Conservation (phyloP, 2,113 vertebrate genomes). For the Hippocampus abdominalis region DNA sequence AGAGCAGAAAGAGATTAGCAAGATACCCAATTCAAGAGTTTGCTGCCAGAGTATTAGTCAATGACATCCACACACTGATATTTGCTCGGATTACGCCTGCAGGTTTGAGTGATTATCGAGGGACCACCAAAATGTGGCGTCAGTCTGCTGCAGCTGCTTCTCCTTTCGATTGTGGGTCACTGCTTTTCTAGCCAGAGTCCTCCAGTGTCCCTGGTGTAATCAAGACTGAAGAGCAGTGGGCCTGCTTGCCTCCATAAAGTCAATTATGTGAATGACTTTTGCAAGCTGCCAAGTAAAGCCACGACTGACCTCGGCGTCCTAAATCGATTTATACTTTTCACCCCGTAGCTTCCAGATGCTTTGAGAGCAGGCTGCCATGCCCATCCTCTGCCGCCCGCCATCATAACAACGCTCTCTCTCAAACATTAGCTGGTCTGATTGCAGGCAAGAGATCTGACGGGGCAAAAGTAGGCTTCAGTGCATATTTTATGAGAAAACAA, state of each 20-base stretch:
- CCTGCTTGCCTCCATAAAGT: conserved; percentile 34
- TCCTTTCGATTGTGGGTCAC: conserved; percentile 29
- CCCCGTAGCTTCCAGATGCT: conserved; percentile 1
- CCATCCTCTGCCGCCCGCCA: conserved; percentile 10
- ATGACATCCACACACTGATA: conserved; percentile 27
- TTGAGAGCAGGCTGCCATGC: conserved; percentile 16
- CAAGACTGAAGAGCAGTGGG: background rate
- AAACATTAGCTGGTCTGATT: conserved; percentile 13
- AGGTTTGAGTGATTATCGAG: conserved; percentile 46
- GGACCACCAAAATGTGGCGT: conserved; percentile 47
- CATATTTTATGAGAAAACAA: conserved; percentile 49
- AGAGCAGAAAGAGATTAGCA: conserved; percentile 48
- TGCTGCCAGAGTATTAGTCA: conserved; percentile 50
- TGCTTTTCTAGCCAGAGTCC: conserved; percentile 30
- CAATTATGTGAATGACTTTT: conserved; percentile 19
- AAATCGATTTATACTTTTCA: conserved; percentile 6
- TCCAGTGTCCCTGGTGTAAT: conserved; percentile 30
- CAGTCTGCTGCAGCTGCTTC: conserved; percentile 29
- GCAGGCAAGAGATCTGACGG: conserved; percentile 8
- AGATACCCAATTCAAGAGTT: conserved; percentile 45
- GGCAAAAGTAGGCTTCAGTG: conserved; percentile 38
- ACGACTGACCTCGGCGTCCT: conserved; percentile 50
- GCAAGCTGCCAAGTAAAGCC: conserved; percentile 25
- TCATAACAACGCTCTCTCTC: conserved; percentile 3
- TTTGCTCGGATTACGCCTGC: conserved; percentile 49